Evolutionary conservation across 2,797 vertebrate genomes (phyloP).

Genomic region (Tenualosa ilisha): DNA sequence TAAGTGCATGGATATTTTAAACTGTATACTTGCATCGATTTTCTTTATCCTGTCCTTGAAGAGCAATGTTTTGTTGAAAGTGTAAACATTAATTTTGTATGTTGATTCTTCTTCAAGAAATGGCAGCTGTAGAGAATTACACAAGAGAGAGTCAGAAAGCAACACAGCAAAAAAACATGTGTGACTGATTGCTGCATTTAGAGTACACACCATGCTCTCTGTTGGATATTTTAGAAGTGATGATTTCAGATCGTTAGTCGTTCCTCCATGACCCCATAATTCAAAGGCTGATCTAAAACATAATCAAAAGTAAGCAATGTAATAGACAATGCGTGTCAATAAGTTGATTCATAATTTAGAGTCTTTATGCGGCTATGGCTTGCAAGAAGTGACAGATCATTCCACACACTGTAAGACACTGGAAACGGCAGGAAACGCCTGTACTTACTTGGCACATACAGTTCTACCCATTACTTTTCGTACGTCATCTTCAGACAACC

Average conservation of each 20-base stretch:
- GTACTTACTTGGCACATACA: slow-evolving; percentile 94
- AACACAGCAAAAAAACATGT: not conserved
- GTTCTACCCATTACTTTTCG: slow-evolving; percentile 88
- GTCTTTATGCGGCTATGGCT: not conserved
- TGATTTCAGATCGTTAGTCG: slow-evolving; percentile 78
- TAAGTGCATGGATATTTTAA: too few species aligned
- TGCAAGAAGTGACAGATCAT: not conserved
- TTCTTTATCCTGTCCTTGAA: slow-evolving; percentile 87
- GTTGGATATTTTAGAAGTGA: slow-evolving; percentile 84
- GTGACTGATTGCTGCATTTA: not conserved
- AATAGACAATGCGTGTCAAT: not conserved
- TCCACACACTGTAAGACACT: not conserved
- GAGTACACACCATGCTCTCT: slow-evolving; percentile 83
- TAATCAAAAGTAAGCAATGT: not conserved
- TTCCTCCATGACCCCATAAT: slow-evolving; percentile 91
- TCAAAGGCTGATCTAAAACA: slow-evolving; percentile 90
- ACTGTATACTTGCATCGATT: slow-evolving; percentile 87
- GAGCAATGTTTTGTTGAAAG: slow-evolving; percentile 93
- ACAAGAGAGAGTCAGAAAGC: slow-evolving; percentile 5
- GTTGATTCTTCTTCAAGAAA: slow-evolving; percentile 86
- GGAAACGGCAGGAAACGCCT: not conserved
- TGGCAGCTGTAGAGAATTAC: slow-evolving; percentile 73
- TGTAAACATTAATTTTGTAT: slow-evolving; percentile 92
- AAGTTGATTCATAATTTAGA: not conserved
- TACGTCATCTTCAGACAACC: slow-evolving; percentile 88